phyloP scores from a whole-genome alignment of 2,797 vertebrate species.

The Loris lydekkerianus region DNA sequence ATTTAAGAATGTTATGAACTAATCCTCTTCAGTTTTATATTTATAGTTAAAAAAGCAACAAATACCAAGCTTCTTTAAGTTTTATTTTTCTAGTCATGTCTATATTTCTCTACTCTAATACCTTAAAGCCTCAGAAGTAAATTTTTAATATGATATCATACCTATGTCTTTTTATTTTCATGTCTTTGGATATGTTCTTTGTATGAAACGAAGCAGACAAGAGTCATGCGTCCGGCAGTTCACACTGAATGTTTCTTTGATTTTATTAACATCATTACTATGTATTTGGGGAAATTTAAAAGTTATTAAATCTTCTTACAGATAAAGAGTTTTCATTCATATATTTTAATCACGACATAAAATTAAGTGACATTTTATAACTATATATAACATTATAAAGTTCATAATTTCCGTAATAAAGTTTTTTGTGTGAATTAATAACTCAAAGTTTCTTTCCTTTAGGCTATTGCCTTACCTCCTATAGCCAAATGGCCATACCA shows the following conservation, averaged over 20 bases:
- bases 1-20: slow-evolving; percentile 38
- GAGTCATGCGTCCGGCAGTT: neutral
- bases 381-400: neutral
- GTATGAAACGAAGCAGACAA: slow-evolving; percentile 27
- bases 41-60: neutral
- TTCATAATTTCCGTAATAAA: slow-evolving; percentile 23
- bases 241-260: slow-evolving; percentile 30
- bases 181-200: slow-evolving; percentile 40
- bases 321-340: neutral
- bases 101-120: neutral
- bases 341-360: slow-evolving; percentile 44
- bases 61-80: neutral
- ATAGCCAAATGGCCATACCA: slow-evolving; percentile 99
- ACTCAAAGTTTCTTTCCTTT: slow-evolving; percentile 73
- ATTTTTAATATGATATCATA: slow-evolving; percentile 8
- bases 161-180: slow-evolving; percentile 1
- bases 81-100: slow-evolving; percentile 22
- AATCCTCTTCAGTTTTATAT: slow-evolving; percentile 24
- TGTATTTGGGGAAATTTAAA: slow-evolving; percentile 61
- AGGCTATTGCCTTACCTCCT: slow-evolving; percentile 99
- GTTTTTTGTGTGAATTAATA: slow-evolving; percentile 52
- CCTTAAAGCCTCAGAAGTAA: neutral
- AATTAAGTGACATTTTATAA: neutral
- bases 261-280: slow-evolving; percentile 29
- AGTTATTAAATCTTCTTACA: slow-evolving; percentile 35